phyloP scores from a whole-genome alignment of 2,797 vertebrate genomes.

The Sebastes ruberrimus region DNA sequence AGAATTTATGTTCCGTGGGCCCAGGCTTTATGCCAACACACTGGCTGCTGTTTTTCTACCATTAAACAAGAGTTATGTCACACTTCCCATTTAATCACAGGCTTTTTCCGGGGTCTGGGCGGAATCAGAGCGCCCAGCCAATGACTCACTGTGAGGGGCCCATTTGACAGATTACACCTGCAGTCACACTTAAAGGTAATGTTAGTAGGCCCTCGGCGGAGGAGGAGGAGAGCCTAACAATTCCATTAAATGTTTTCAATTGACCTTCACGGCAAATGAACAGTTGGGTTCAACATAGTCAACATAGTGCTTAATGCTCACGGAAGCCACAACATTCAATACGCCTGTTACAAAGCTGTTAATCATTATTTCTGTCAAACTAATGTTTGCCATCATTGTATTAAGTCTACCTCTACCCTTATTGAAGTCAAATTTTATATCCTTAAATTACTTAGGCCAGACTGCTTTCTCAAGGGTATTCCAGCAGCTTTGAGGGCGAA shows the following conservation, averaged over 20 bases:
- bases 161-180: slow-evolving; percentile 82
- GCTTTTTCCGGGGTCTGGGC: slow-evolving; percentile 66
- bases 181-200: slow-evolving; percentile 80
- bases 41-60: slow-evolving; percentile 79
- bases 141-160: slow-evolving; percentile 71
- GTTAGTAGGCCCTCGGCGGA: slow-evolving; percentile 57
- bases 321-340: slow-evolving; percentile 29
- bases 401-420: slow-evolving; percentile 36
- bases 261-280: slow-evolving; percentile 76
- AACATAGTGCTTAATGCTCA: slow-evolving; percentile 43
- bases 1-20: slow-evolving; percentile 72
- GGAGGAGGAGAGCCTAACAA: slow-evolving; percentile 57
- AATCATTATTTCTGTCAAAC: slow-evolving; percentile 53
- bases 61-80: slow-evolving; percentile 83
- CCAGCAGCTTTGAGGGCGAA: slow-evolving; percentile 69
- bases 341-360: slow-evolving; percentile 30
- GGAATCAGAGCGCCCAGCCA: slow-evolving; percentile 64
- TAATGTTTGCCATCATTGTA: slow-evolving; percentile 47
- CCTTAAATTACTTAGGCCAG: slow-evolving; percentile 48
- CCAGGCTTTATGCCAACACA: slow-evolving; percentile 71
- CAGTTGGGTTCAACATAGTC: slow-evolving; percentile 52
- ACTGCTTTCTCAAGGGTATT: slow-evolving; percentile 71
- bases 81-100: slow-evolving; percentile 78
- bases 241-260: slow-evolving; percentile 75
- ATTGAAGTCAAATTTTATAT: slow-evolving; percentile 61